Evolutionary conservation across 2,113 vertebrate genomes (phyloP).

Genomic region (Natator depressus): DNA sequence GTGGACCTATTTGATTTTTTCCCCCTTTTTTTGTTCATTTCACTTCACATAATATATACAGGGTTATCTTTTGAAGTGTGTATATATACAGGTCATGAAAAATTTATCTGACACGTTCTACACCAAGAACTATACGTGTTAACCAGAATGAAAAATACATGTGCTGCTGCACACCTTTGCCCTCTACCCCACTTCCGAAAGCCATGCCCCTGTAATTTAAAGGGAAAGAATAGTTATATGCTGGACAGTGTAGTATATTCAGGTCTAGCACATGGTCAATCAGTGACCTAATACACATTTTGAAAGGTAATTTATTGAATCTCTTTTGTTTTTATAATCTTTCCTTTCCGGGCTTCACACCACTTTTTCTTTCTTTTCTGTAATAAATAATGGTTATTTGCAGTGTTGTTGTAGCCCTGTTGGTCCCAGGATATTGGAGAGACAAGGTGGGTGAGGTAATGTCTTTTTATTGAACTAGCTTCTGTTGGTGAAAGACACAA

Average conservation of each 20-base stretch:
- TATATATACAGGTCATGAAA: too few relatives aligned
- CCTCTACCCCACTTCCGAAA: background rate
- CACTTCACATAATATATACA: background rate
- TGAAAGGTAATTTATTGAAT: background rate
- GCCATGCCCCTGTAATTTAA: background rate
- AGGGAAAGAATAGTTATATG: background rate
- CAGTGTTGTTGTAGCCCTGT: background rate
- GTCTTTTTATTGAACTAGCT: background rate
- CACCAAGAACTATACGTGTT: background rate
- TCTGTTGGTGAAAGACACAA: background rate
- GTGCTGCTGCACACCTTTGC: fast-evolving
- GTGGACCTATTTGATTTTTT: background rate
- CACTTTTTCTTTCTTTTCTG: background rate
- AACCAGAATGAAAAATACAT: background rate
- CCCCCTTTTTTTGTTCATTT: background rate
- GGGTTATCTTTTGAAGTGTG: too few relatives aligned
- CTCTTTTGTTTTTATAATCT: background rate
- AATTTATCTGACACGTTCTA: background rate
- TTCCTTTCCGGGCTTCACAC: background rate
- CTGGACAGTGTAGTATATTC: background rate
- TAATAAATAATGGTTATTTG: background rate
- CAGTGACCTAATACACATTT: background rate
- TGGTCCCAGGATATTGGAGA: background rate
- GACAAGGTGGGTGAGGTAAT: background rate
- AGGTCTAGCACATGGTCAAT: background rate